A percentile compares a stretch with the other conserved stretches of the same genome.
Conservation (phyloP, 2,888 invertebrate species). For the Vesta saturnalis region DNA sequence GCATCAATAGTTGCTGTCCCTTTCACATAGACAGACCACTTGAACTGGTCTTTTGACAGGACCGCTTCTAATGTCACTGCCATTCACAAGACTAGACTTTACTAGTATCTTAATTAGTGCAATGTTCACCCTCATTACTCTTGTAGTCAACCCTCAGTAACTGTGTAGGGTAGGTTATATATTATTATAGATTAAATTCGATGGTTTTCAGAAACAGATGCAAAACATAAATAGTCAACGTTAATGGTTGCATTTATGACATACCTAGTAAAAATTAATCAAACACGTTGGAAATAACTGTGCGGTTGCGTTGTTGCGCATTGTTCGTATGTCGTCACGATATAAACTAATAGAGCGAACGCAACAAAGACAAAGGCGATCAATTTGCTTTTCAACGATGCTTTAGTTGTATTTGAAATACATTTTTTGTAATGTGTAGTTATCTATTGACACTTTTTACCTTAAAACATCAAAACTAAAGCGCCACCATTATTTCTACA, state of each 20-base stretch:
- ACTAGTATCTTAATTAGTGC: conserved; percentile 50
- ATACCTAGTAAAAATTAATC: too few species aligned
- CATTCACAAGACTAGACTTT: conserved; percentile 43
- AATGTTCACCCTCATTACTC: conserved; percentile 49
- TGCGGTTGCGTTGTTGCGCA: not conserved
- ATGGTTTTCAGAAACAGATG: conserved; percentile 8
- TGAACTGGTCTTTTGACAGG: conserved; percentile 52
- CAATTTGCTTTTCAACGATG: not conserved
- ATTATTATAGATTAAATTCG: conserved; percentile 13
- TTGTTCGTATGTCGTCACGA: not conserved
- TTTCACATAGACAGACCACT: conserved; percentile 55
- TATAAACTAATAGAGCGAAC: not conserved
- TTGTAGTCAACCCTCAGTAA: conserved; percentile 26
- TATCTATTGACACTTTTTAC: too few species aligned
- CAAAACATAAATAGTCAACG: not conserved
- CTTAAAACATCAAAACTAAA: too few species aligned
- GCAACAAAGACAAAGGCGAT: conserved; percentile 6
- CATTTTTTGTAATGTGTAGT: too few species aligned
- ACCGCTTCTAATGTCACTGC: conserved; percentile 45
- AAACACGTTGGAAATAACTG: not conserved
- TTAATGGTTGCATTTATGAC: too few species aligned
- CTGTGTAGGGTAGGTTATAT: conserved; percentile 10
- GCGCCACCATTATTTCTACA: too few species aligned
- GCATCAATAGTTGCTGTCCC: conserved; percentile 53
- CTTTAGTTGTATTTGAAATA: not conserved